Evolutionary conservation across 2,797 vertebrate genomes (phyloP), one percentile per base, ranked within the genome.

Genomic region (Sebastes itinus): DNA sequence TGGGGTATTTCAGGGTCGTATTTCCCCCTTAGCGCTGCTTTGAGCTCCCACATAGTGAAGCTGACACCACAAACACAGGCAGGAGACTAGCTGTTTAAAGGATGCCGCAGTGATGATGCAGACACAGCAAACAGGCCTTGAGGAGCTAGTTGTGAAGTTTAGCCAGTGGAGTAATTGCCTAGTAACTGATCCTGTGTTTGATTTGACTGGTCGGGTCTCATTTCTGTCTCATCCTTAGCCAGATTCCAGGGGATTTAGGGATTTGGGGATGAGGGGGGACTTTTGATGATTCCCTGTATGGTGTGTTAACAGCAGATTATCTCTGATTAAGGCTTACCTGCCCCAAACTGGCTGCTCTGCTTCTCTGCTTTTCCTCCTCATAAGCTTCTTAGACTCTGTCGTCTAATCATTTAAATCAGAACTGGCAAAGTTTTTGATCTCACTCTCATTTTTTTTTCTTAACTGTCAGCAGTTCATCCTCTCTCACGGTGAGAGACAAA

Each of bases 241-340:
- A 90, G 90, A 94, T 95, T 93, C 92, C 87, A 85, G 75, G 85
- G 93, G 93, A 94, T 95, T 93, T 92, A 83, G 71, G 92, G 93
- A 93, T 95, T 94, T 94, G 85, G 78, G 92, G 90, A 91, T 92
- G 90, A 91, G 89, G 85, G 78, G 89, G 80, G 86, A 88, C 85
- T 94, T 94, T 92, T 94, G 88, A 92, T 88, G 93, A 91, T 90
- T 94, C 91, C 89, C 92, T 92, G 92, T 91, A 91, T 92, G 90
- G 90, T 93, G 92, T 95, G 94, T 95, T 95, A 95, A 95, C 94
- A 93, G 92, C 93, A 95, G 94, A 95, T 96, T 93, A 95, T 93
- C 93, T 94, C 91, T 94, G 94, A 95, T 95, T 94, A 95, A 93
- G 87, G 92, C 79, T 94, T 94, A 94, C 95, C 93, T 94, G 93